Base-by-base conservation (phyloP, 1,140 invertebrate species). In the Zaprionus camerounensis region DNA sequence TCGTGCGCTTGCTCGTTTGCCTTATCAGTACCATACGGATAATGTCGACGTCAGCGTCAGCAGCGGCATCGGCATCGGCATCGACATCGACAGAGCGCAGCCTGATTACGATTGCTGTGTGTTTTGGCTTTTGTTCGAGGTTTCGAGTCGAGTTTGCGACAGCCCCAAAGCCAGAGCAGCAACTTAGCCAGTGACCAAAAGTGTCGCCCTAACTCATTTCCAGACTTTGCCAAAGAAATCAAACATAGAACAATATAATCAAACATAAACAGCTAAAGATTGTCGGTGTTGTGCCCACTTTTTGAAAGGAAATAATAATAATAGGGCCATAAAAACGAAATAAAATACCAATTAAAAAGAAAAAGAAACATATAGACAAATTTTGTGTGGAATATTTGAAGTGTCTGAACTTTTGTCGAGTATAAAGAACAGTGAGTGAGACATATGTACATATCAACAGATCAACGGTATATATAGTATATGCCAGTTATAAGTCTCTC, bases 111-210 rank as follows among this genome's bases (percentile, higher is more conserved):
- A 72, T 58, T 49, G 31, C 31, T 34, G 26, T 66, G 67, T 49
- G 59, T 56, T 58, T 68, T 71, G 78, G 70, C 76, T 90, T 90
- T 90, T 90, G 85, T 90, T 88, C 85, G 85, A 88, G 85, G 85
- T 70, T 90, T 90, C 85, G 56, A 85, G 81, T 85, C 73, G 86
- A 91, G 84, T 79, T 76, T 66, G 78, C 70, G 56, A 78, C 69
- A 74, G 38, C 63, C 58, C 44, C 51, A 71, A 71, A 66, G 69
- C 69, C 71, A 78, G 71, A 74, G 71, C 67, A 64, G 59, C 68
- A 66, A 67, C 68, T 46, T 75, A 75, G 65, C 76, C 74, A 84
- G 85, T 79, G 85, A 81, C 66, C 85, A 90, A 88, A 80, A 71
- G 80, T 75, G 77, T 34, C 59, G 69, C 2, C n/a, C 41, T 17